Evolutionary conservation across 1,140 invertebrate genomes (phyloP), one percentile per base, ranked within the genome.

Genomic region (Cydia fagiglandana): DNA sequence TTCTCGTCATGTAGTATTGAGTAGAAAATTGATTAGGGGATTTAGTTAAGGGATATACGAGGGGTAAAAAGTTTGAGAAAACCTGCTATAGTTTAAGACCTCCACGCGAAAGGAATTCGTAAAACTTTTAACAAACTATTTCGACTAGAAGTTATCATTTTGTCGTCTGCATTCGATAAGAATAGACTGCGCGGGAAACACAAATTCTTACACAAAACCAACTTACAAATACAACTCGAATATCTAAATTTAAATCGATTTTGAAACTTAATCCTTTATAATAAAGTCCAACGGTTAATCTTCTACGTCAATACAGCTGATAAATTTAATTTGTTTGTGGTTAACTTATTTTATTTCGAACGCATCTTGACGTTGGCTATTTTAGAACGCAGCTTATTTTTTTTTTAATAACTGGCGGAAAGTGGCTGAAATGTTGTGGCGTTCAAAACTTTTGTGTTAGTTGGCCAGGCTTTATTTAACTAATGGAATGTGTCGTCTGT

Each of bases 151-250:
- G 5, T 70, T 41, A 70, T 70, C 66, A 70, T 70, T 70, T 70
- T 70, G 66, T 41, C 34, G 66, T 70, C 66, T 70, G 30, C 12
- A 12, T 38, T 68, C 64, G 28, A 34, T 70, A 9, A 41, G 34
- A 70, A 70, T 70, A 70, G 66, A 70, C 66, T n/a, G 66, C 66
- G 66, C 66, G 66, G 66, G 66, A 70, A 38, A 70, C 38, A 70
- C 66, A 70, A 70, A 70, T 70, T 70, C 66, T 41, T 41, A 17
- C 30, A 38, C 66, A 38, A 70, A 41, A 70, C 66, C 30, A 70
- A 45, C 66, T 70, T n/a, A 38, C 38, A 0, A 10, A 70, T 2
- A 20, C 66, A 24, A 1, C 15, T 38, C 38, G 3, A 2, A 41
- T 7, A 17, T 53, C n/a, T 3, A n/a, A 4, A 70, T 12, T 38